Evolutionary conservation across 1,140 invertebrate species (phyloP), one percentile per base, ranked within the genome.

Genomic region (Varroa destructor): DNA sequence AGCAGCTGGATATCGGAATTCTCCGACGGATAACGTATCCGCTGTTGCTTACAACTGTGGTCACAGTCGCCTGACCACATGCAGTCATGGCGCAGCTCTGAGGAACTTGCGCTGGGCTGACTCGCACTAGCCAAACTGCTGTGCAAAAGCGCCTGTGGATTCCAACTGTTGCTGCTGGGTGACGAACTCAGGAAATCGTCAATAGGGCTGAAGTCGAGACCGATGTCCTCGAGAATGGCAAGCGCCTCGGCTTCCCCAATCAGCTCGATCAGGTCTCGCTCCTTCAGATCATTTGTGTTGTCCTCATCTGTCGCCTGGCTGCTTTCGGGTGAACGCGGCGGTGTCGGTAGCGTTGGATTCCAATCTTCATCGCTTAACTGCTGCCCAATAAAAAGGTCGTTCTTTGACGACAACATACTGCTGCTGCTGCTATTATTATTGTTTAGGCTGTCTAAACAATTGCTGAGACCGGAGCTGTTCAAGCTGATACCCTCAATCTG

Each of bases 61-160:
- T 67, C 61, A 46, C 61, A 67, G 12, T 67, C 46, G 40, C 61
- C 61, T 14, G 61, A 67, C 61, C 61, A 67, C 61, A 67, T 67
- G 61, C 61, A 67, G 46, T 67, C 61, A 46, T 67, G 61, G 2
- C 61, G 61, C 2, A 67, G 40, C 61, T 67, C 61, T 67, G 10
- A 37, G 1, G n/a, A n/a, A 46, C 14, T 37, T 12, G 61, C 61
- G 61, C 12, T 37, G 40, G 40, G 40, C 61, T 40, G 61, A 40
- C 12, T 67, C 61, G 37, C 12, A 37, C 46, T 46, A 40, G 14
- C 40, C 12, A 43, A 43, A 40, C 40, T n/a, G 37, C 1, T 46
- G 8, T 67, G 61, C 61, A 12, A 8, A 37, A 12, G 12, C 14
- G 14, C 37, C 8, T 14, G 12, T 12, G 46, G 37, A 12, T 8